A percentile compares a stretch with the other conserved stretches of the same genome.
Evolutionary conservation across 2,888 invertebrate genomes (phyloP).

Genomic region (Bugula neritina): DNA sequence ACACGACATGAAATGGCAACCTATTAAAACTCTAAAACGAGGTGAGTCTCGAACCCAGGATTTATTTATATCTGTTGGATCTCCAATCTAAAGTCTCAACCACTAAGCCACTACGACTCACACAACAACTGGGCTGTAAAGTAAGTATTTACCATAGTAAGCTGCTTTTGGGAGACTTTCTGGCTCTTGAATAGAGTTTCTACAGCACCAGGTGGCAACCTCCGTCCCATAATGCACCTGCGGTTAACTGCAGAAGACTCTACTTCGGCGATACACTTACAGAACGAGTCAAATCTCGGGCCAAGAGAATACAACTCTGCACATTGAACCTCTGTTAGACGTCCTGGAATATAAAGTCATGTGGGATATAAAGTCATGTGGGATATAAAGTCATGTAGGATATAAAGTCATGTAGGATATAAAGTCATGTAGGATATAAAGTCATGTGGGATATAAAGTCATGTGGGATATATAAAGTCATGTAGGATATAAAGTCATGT

Average conservation of each 20-base stretch:
- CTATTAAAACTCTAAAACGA: not conserved
- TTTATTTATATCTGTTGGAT: not conserved
- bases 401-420: too few relatives aligned
- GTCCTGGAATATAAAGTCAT: not conserved
- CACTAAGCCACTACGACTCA: not conserved
- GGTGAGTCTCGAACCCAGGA: not conserved
- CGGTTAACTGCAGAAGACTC: not conserved
- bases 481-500: too few relatives aligned
- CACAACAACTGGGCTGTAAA: too few relatives aligned
- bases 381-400: too few relatives aligned
- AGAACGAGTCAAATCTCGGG: constrained; percentile 8
- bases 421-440: too few relatives aligned
- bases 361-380: too few relatives aligned
- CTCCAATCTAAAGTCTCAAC: not conserved
- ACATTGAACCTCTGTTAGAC: not conserved
- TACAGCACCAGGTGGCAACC: not conserved
- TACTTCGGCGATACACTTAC: not conserved
- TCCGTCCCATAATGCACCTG: not conserved
- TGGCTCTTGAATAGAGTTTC: not conserved
- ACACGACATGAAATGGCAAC: not conserved
- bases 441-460: too few relatives aligned
- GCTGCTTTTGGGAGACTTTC: not conserved
- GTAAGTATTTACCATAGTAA: not conserved
- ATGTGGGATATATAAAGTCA: too few relatives aligned
- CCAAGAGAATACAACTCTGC: constrained; percentile 20